These are phyloP conservation scores for Picathartes gymnocephalus DNA, from an alignment of 2,113 vertebrate species.

Conservation along the genomic window DNA sequence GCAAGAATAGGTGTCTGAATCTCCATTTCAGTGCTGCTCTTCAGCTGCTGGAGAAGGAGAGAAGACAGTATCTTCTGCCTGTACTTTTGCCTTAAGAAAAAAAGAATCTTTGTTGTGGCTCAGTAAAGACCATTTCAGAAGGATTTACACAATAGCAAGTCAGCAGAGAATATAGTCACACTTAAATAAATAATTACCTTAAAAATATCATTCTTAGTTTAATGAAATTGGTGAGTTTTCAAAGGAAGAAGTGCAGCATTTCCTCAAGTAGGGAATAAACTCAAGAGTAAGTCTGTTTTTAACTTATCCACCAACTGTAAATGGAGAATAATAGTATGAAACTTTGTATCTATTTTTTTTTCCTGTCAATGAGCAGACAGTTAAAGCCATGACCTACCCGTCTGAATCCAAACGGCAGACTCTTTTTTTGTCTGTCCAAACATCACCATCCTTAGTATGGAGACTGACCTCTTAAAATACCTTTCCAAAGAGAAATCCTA, in stretches of 20 bases:
- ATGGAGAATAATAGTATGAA: background rate
- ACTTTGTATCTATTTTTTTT: background rate
- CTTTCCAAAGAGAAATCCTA: constrained; percentile 13
- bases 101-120: background rate
- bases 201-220: background rate
- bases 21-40: background rate
- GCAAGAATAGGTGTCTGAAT: background rate
- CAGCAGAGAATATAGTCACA: background rate
- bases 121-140: background rate
- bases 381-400: constrained; percentile 17
- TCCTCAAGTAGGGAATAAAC: background rate
- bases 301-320: background rate
- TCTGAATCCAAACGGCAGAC: constrained; percentile 8
- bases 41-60: background rate
- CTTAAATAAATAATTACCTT: constrained; percentile 15
- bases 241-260: background rate
- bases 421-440: background rate
- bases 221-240: background rate
- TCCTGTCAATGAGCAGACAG: background rate
- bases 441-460: background rate
- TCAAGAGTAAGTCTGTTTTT: background rate
- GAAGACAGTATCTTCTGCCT: background rate
- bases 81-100: background rate
- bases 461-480: constrained; percentile 11
- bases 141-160: background rate